Evolutionary conservation across 2,888 invertebrate genomes (phyloP).

Genomic region (Eupithecia subumbrata): DNA sequence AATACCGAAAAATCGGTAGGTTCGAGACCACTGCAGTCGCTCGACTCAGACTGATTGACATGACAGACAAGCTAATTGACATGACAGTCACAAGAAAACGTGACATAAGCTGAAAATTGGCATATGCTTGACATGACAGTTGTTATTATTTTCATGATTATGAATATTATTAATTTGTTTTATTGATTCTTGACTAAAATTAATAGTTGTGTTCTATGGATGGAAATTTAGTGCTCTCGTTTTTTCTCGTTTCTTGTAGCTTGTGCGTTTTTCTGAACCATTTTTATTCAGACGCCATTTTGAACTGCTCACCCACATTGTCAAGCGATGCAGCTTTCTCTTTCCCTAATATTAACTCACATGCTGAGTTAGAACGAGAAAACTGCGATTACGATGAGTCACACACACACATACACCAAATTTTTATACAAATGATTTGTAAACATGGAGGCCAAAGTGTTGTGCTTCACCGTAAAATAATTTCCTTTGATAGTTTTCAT

Average conservation of each 20-base stretch:
- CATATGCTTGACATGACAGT: background rate
- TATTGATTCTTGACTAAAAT: background rate
- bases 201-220: background rate
- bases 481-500: constrained; percentile 43
- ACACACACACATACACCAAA: constrained; percentile 47
- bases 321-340: constrained; percentile 55
- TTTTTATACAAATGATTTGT: constrained; percentile 79
- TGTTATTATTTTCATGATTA: background rate
- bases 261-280: constrained; percentile 5
- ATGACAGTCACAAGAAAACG: background rate
- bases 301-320: constrained; percentile 64
- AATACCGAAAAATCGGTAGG: too few relatives aligned
- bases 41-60: constrained; percentile 1
- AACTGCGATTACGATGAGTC: constrained; percentile 68
- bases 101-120: background rate
- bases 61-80: background rate
- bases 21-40: too few relatives aligned
- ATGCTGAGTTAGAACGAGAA: constrained; percentile 62
- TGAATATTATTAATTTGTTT: background rate
- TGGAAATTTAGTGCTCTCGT: background rate
- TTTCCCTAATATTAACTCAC: constrained; percentile 52
- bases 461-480: constrained; percentile 63
- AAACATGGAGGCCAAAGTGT: constrained; percentile 81
- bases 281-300: constrained; percentile 70
- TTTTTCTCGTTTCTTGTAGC: background rate